Evolutionary conservation across 2,888 invertebrate genomes (phyloP).

Genomic region (Scaeva pyrastri): DNA sequence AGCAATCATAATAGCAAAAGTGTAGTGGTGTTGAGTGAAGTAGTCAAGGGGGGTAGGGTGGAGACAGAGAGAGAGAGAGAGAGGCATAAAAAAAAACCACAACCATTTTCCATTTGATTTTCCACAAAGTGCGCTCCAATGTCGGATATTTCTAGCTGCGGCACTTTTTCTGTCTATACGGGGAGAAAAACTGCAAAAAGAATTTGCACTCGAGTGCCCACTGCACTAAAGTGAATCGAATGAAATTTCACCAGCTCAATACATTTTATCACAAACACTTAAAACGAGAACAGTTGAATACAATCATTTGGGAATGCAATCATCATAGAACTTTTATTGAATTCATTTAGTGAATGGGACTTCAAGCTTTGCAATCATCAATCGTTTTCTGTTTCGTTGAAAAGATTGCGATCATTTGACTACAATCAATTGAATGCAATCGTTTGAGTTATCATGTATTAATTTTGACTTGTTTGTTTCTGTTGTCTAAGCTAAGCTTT

Average conservation of each 20-base stretch:
- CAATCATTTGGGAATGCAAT: too few relatives aligned
- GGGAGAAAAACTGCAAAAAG: background rate
- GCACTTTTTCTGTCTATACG: constrained; percentile 10
- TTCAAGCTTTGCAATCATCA: too few relatives aligned
- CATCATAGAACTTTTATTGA: too few relatives aligned
- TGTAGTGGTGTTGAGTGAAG: constrained; percentile 42
- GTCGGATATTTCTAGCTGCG: constrained; percentile 6
- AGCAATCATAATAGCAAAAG: constrained; percentile 65
- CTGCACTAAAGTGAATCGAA: background rate
- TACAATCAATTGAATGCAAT: too few relatives aligned
- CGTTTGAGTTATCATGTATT: too few relatives aligned
- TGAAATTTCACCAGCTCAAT: constrained; percentile 13
- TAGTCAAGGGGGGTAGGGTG: constrained; percentile 1
- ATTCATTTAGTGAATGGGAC: too few relatives aligned
- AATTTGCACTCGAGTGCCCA: constrained; percentile 7
- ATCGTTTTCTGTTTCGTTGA: too few relatives aligned
- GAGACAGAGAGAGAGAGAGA: background rate
- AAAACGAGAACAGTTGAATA: background rate
- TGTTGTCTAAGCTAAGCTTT: too few relatives aligned
- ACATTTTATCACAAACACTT: background rate
- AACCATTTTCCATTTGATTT: constrained; percentile 48
- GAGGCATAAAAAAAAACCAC: constrained; percentile 22
- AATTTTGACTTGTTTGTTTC: too few relatives aligned
- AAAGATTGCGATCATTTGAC: too few relatives aligned
- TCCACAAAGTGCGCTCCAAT: constrained; percentile 27